A percentile compares a stretch with the other conserved stretches of the same genome.
phyloP scores from a whole-genome alignment of 1,140 invertebrate species.

The Drepana arcuata region DNA sequence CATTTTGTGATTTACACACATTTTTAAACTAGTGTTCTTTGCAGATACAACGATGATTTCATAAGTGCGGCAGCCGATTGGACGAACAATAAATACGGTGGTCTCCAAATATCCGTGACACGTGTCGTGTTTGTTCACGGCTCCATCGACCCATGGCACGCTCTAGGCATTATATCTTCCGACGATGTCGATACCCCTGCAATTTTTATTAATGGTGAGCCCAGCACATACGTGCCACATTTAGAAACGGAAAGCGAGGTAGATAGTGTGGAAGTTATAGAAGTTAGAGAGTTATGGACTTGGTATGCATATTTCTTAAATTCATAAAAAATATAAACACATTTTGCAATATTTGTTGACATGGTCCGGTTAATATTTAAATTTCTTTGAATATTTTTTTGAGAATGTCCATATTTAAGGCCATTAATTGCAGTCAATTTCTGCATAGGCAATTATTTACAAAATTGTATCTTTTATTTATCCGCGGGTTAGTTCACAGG shows the following conservation, averaged over 20 bases:
- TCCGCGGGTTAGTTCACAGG: too few relatives aligned
- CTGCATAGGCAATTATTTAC: background rate
- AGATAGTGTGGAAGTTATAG: too few relatives aligned
- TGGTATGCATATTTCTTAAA: background rate
- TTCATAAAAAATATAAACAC: background rate
- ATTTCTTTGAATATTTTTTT: too few relatives aligned
- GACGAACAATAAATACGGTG: constrained; percentile 89
- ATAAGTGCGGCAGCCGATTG: constrained; percentile 75
- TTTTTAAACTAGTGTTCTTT: too few relatives aligned
- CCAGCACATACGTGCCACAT: too few relatives aligned
- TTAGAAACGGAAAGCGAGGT: too few relatives aligned
- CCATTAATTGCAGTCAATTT: too few relatives aligned
- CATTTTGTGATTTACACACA: too few relatives aligned
- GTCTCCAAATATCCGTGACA: constrained; percentile 77
- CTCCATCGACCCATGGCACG: constrained; percentile 95
- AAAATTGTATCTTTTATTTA: too few relatives aligned
- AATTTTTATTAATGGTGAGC: constrained; percentile 80
- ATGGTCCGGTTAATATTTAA: too few relatives aligned
- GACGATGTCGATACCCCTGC: constrained; percentile 74
- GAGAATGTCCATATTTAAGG: too few relatives aligned
- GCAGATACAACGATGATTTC: constrained; percentile 75
- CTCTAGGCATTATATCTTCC: constrained; percentile 80
- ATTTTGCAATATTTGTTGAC: background rate
- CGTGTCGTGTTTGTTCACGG: constrained; percentile 92
- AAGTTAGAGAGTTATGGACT: too few relatives aligned